Percentiles rank a stretch among this genome's conserved stretches.
Evolutionary conservation across 30 jellyfish, hydroid and myxozoan genomes (phyloP).

Genomic region (Chironex yamaguchii): DNA sequence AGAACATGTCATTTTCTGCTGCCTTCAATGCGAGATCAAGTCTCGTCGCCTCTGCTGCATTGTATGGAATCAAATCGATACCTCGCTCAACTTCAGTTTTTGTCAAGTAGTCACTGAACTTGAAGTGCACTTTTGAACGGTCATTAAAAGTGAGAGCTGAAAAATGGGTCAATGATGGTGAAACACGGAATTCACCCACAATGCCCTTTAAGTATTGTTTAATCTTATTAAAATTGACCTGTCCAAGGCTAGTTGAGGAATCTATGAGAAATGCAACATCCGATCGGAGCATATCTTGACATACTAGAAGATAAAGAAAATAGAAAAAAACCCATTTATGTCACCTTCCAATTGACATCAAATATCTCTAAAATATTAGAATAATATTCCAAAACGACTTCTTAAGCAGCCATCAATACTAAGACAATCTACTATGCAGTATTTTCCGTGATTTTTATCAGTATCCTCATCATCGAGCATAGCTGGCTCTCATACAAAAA

Average conservation of each 20-base stretch:
- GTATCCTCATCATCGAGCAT: too few relatives aligned
- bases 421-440: too few relatives aligned
- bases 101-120: constrained; percentile 45
- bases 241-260: constrained; percentile 85
- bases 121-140: constrained; percentile 55
- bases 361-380: too few relatives aligned
- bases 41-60: constrained; percentile 76
- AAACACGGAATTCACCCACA: constrained; percentile 73
- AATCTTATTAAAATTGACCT: constrained; percentile 72
- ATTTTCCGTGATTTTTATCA: too few relatives aligned
- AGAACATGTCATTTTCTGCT: constrained; percentile 70
- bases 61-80: constrained; percentile 69
- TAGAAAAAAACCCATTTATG: too few relatives aligned
- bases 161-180: constrained; percentile 82
- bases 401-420: too few relatives aligned
- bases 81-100: constrained; percentile 55
- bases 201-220: constrained; percentile 74
- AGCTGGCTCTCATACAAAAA: too few relatives aligned
- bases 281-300: constrained; percentile 80
- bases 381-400: too few relatives aligned
- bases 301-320: constrained; percentile 58
- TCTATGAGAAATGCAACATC: constrained; percentile 91
- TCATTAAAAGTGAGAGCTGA: constrained; percentile 71
- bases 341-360: too few relatives aligned
- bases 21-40: constrained; percentile 77